phyloP scores from a whole-genome alignment of 2,888 invertebrate species.

The Pristionchus japonicus region DNA sequence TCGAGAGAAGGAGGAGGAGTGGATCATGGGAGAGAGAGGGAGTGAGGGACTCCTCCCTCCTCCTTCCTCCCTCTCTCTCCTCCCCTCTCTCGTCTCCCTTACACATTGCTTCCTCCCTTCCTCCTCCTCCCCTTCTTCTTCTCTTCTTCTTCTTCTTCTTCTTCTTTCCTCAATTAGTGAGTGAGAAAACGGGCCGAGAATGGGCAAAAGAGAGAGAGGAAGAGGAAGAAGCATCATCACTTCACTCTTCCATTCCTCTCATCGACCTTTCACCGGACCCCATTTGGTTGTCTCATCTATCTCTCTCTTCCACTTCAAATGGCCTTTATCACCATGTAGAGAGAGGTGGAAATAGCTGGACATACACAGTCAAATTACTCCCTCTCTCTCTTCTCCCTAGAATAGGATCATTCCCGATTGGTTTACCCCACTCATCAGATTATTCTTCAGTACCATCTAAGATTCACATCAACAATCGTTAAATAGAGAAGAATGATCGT shows the following conservation, averaged over 20 bases:
- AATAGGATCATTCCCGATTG: not conserved
- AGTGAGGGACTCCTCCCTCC: not conserved
- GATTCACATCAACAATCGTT: not conserved
- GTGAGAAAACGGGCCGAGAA: constrained; percentile 22
- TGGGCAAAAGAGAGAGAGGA: constrained; percentile 15
- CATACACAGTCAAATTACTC: not conserved
- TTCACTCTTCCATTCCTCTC: not conserved
- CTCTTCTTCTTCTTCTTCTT: not conserved
- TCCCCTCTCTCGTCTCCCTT: constrained; percentile 1
- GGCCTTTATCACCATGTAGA: constrained; percentile 4
- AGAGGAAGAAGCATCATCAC: constrained; percentile 32
- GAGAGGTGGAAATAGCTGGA: not conserved
- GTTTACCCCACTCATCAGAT: not conserved
- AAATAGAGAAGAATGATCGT: not conserved
- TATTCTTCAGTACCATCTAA: not conserved
- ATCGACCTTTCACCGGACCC: constrained; percentile 1
- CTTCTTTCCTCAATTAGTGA: constrained; percentile 36
- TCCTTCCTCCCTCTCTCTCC: constrained; percentile 25
- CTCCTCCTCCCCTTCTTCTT: not conserved
- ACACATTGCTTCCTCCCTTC: constrained; percentile 32
- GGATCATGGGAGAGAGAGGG: not conserved
- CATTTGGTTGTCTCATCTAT: not conserved
- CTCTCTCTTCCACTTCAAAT: constrained; percentile 8
- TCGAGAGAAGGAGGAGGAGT: not conserved
- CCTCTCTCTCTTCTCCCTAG: not conserved